Evolutionary conservation across 2,797 vertebrate genomes (phyloP), one percentile per base, ranked within the genome.

Genomic region (Sebastes iracundus): DNA sequence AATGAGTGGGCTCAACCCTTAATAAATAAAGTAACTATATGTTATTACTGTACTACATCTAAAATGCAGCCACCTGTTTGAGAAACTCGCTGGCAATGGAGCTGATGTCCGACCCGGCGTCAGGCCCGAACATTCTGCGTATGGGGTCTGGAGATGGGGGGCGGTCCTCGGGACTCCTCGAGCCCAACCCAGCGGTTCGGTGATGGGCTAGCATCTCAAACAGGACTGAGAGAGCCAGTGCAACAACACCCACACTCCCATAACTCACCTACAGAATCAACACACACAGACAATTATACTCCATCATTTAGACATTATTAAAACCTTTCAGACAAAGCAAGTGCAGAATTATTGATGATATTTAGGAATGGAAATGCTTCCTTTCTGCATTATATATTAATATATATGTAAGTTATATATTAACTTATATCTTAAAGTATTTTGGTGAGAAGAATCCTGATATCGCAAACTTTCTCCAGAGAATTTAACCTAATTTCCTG

Each of bases 201-300:
- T 81, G 79, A 70, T 76, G 72, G 67, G 72, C 79, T 20, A 81
- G 35, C 66, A 81, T 70, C 60, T 81, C 79, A 53, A 76, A 76
- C 27, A 81, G 67, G 20, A 76, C 67, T 13, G 79, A 81, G 23
- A 81, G 79, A 23, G 72, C 79, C n/a, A 81, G 72, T 25, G 79
- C 79, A 35, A 81, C 61, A 27, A 81, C 67, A 14, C 72, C 79
- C 20, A 81, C 66, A 4, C 60, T 30, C 8, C 79, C 60, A 18
- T 75, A 81, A 71, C 53, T 76, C 28, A 81, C 72, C 72, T 76
- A 56, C 6, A 58, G 12, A 18, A 74, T 63, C 11, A 56, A 70
- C 59, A 69, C 64, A 58, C 20, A 73, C 10, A 66, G 10, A 72
- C 4, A 42, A 16, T 25, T 12, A 16, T 13, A 27, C 6, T 20